Evolutionary conservation across 2,888 invertebrate species (phyloP), one percentile per base, ranked within the genome.

Genomic region (Caenorhabditis zanzibari): DNA sequence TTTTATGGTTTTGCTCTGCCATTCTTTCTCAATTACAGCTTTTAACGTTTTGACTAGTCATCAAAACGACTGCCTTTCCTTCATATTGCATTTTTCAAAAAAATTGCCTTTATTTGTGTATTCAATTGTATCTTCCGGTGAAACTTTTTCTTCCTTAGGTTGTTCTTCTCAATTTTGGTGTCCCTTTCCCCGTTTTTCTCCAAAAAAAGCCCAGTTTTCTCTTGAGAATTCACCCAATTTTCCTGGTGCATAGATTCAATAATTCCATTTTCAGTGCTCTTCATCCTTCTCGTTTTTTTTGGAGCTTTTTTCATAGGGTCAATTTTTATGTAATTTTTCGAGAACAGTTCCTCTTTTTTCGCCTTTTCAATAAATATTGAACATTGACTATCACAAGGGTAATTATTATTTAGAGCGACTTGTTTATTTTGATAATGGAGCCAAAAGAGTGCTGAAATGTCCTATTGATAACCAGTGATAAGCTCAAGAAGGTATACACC

Each of bases 281-380:
- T 63, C 38, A 6, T 32, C 4, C 7, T 61, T 66, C 28, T 49
- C 32, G 35, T 61, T 12, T 35, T 28, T 2, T 44, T 44, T 68
- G 61, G 73, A 73, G 73, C 68, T 81, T 81, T 64, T 59, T 74
- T 69, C 47, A 73, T 81, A 80, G 72, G 66, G 73, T 81, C 68
- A 52, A 81, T 68, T 73, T 68, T 61, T 75, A 74, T 63, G 69
- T 74, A 69, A 81, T 56, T 75, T 74, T 71, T 75, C 56, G 22
- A 59, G 49, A 66, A 66, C 49, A 63, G 54, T 71, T 61, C 28
- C 10, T 28, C 28, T 10, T 49, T 72, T 71, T 64, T 56, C 47
- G 52, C 58, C 56, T 24, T 58, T 63, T 52, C 52, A 52, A 69
- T 69, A 68, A 68, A 68, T 47, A 75, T 56, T 56, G 66, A 41